phyloP scores from a whole-genome alignment of 2,113 vertebrate genomes.

The Pipa parva region DNA sequence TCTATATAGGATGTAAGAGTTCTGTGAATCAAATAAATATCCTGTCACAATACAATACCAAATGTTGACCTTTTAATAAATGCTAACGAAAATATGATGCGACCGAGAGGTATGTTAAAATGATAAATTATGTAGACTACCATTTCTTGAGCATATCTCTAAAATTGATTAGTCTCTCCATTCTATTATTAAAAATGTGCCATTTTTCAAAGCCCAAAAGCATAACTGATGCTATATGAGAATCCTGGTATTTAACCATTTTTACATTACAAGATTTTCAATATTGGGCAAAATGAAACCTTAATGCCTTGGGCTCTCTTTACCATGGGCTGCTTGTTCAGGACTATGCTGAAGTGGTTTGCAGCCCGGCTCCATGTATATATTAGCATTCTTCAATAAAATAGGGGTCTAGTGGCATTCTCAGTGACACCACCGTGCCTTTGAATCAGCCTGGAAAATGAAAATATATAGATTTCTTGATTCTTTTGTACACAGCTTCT shows the following conservation, averaged over 20 bases:
- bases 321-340: not conserved
- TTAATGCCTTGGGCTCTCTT: not conserved
- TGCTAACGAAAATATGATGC: no score
- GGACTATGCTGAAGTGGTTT: not conserved
- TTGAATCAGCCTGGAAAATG: constrained; percentile 6
- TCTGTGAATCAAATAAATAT: no score
- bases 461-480: constrained; percentile 45
- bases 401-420: not conserved
- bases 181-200: not conserved
- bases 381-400: not conserved
- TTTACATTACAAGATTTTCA: not conserved
- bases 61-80: no score
- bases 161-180: not conserved
- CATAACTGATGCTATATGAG: no score
- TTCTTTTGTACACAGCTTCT: constrained; percentile 50
- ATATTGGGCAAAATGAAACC: not conserved
- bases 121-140: no score
- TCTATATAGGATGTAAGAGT: no score
- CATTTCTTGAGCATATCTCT: not conserved
- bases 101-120: no score
- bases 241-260: not conserved
- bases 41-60: no score
- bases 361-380: not conserved
- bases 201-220: no score
- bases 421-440: not conserved